Base-by-base conservation (phyloP, 2,113 vertebrate species). In the Prinia subflava region DNA sequence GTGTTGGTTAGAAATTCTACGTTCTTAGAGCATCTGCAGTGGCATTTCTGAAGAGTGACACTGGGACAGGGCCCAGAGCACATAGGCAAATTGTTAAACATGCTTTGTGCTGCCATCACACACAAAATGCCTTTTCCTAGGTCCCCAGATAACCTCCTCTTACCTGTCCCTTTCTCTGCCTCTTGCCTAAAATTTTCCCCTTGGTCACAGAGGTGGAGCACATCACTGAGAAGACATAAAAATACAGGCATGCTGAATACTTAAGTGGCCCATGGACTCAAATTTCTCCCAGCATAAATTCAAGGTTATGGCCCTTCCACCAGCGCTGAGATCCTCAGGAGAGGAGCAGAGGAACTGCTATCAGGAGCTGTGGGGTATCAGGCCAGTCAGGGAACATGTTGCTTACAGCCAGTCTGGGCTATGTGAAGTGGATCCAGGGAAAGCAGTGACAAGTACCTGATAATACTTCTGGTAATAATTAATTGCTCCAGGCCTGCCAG, bases 401-500 rank as follows among this genome's bases (percentile, higher is more conserved):
- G 50, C 70, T 88, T 83, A 55, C 52, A 90, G 79, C 55, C 47
- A 83, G 6, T 80, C 84, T 93, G 44, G 64, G 37, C 90, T 63
- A 74, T 59, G 39, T 91, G 46, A 94, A 95, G 92, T 69, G 82
- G 75, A 80, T 83, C 68, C 67, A 90, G 78, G 55, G 55, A 88
- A 82, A 79, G 70, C 62, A 71, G 75, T 94, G 91, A 92, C 84
- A 87, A 75, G 63, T 53, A 87, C 74, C 91, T 90, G 91, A 87
- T 94, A 95, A 86, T 86, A 70, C 15, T 91, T 88, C 87, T 74
- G 90, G 76, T 93, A 92, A 88, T 92, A 88, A 90, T 87, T 84
- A 94, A 89, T 94, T 80, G 35, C 35, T 83, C 30, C 44, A 80
- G 68, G 68, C 42, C 67, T 93, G 70, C 75, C 90, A 89, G 94